phyloP scores from a whole-genome alignment of 2,888 invertebrate genomes.

The Disparrhopalites patrizii region DNA sequence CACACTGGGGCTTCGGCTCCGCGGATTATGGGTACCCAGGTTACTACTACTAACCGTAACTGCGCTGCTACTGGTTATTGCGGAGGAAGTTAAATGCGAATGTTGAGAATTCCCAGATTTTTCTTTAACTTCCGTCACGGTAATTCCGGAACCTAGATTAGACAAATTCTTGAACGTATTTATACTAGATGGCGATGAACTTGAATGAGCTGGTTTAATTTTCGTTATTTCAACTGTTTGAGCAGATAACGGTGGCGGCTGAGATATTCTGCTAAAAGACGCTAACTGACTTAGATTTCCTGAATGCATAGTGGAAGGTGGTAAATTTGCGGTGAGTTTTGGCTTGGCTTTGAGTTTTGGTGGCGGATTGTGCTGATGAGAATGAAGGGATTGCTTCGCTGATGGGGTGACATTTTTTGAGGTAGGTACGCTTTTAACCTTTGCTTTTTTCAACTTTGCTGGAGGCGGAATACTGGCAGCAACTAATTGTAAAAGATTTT shows the following conservation, averaged over 20 bases:
- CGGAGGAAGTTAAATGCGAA: background rate
- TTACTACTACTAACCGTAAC: background rate
- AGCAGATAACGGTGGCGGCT: conserved; percentile 6
- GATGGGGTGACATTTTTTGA: background rate
- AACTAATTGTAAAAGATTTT: background rate
- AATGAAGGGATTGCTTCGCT: background rate
- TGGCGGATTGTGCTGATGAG: background rate
- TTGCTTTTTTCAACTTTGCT: conserved; percentile 1
- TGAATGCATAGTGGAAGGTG: background rate
- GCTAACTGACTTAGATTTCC: conserved; percentile 5
- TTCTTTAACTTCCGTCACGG: conserved; percentile 40
- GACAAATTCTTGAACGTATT: conserved; percentile 19
- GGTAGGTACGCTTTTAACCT: background rate
- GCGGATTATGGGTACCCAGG: conserved; percentile 2
- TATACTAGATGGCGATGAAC: conserved; percentile 12
- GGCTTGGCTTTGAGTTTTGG: conserved; percentile 27
- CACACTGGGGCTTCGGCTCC: conserved; percentile 26
- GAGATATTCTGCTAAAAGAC: conserved; percentile 6
- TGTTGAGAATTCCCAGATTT: background rate
- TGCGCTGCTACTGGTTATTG: background rate
- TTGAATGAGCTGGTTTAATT: conserved; percentile 29
- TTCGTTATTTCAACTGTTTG: conserved; percentile 38
- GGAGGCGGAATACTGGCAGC: background rate
- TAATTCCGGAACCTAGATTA: conserved; percentile 33
- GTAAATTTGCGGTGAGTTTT: background rate